A percentile compares a stretch with the other conserved stretches of the same genome.
Conservation (phyloP, 2,113 vertebrate genomes). For the Xyliphius kryptos region DNA sequence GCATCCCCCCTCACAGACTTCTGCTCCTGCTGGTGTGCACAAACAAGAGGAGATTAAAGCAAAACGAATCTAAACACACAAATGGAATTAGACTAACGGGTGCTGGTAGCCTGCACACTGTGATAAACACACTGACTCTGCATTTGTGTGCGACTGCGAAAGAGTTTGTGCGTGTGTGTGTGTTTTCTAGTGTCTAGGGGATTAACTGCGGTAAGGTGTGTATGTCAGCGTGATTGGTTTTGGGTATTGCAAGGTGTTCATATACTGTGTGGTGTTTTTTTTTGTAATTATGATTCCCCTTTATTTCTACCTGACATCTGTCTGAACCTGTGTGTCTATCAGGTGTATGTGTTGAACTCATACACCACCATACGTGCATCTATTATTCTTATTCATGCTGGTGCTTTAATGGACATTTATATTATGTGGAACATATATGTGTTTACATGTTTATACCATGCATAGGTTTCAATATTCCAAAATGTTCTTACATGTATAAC, state of each 20-base stretch:
- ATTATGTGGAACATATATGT: too few species aligned
- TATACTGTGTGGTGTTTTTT: slow-evolving; percentile 59
- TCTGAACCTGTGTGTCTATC: slow-evolving; percentile 49
- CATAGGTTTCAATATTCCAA: too few species aligned
- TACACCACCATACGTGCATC: too few species aligned
- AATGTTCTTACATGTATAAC: too few species aligned
- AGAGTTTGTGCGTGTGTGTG: slow-evolving; percentile 43
- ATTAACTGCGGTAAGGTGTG: slow-evolving; percentile 69
- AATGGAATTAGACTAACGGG: slow-evolving; percentile 74
- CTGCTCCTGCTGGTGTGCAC: slow-evolving; percentile 65
- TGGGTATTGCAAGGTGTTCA: slow-evolving; percentile 68
- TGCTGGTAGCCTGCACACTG: slow-evolving; percentile 68
- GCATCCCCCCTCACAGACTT: slow-evolving; percentile 51
- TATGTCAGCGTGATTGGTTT: slow-evolving; percentile 66
- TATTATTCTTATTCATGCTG: too few species aligned
- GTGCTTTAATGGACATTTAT: too few species aligned
- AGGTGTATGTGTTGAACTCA: background rate
- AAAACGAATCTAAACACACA: slow-evolving; percentile 74
- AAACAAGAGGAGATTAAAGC: slow-evolving; percentile 72
- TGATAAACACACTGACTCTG: slow-evolving; percentile 69
- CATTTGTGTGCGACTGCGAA: slow-evolving; percentile 44
- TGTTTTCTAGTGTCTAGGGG: slow-evolving; percentile 60
- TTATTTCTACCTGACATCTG: slow-evolving; percentile 54
- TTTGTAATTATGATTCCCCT: slow-evolving; percentile 68
- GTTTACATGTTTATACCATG: too few species aligned